phyloP scores from a whole-genome alignment of 2,888 invertebrate species.

The Acleris emargana region DNA sequence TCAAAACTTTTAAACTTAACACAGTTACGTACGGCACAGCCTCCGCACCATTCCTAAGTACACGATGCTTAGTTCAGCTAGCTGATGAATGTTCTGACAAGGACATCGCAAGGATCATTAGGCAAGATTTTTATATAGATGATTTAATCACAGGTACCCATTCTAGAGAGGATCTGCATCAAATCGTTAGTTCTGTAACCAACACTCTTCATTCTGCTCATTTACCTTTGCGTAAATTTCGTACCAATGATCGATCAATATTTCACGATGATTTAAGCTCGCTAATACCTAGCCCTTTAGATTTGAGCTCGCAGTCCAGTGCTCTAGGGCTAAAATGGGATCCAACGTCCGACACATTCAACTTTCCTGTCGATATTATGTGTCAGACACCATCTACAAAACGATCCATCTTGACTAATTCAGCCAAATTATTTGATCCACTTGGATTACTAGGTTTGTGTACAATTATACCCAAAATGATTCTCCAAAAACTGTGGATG shows the following conservation, averaged over 20 bases:
- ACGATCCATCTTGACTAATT: too few relatives aligned
- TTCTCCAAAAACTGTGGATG: too few relatives aligned
- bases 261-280: constrained; percentile 2
- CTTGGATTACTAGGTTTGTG: too few relatives aligned
- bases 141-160: background rate
- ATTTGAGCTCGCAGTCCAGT: constrained; percentile 16
- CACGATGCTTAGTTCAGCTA: too few relatives aligned
- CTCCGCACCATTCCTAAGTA: too few relatives aligned
- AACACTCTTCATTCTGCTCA: constrained; percentile 10
- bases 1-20: background rate
- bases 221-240: constrained; percentile 24
- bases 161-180: constrained; percentile 14
- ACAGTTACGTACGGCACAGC: too few relatives aligned
- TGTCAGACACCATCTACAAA: constrained; percentile 8
- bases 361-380: constrained; percentile 15
- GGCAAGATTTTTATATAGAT: too few relatives aligned
- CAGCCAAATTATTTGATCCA: too few relatives aligned
- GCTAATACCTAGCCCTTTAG: constrained; percentile 7
- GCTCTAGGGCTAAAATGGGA: constrained; percentile 13
- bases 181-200: constrained; percentile 19
- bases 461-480: too few relatives aligned
- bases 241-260: constrained; percentile 20
- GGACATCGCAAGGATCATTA: too few relatives aligned
- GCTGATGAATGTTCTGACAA: too few relatives aligned
- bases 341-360: constrained; percentile 4